Evolutionary conservation across 2,797 vertebrate genomes (phyloP).

Genomic region (Poecilia wingei): DNA sequence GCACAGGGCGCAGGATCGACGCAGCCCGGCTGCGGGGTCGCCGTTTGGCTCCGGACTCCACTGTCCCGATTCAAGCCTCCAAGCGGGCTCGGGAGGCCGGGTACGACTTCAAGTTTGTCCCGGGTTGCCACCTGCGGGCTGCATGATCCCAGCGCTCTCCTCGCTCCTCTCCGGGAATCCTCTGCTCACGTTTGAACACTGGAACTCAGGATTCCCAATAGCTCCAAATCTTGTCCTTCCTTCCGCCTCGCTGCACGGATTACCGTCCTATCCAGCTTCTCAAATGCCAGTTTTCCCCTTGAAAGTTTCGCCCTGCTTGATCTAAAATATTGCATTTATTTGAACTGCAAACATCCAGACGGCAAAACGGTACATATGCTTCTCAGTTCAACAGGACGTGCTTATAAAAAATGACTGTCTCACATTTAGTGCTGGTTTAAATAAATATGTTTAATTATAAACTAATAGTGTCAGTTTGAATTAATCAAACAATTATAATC

Average conservation of each 20-base stretch:
- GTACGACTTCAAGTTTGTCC: conserved; percentile 15
- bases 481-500: background rate
- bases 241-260: conserved; percentile 50
- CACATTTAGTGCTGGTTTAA: background rate
- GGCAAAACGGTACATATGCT: background rate
- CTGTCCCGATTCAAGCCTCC: conserved; percentile 44
- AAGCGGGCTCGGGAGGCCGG: conserved; percentile 26
- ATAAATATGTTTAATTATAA: conserved; percentile 5
- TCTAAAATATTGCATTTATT: conserved; percentile 16
- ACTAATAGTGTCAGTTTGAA: background rate
- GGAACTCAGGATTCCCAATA: conserved; percentile 43
- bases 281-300: conserved; percentile 38
- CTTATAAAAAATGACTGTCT: background rate
- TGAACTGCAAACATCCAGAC: background rate
- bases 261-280: conserved; percentile 25
- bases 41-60: conserved; percentile 45
- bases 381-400: background rate
- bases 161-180: conserved; percentile 70
- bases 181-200: conserved; percentile 50
- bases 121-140: conserved; percentile 50
- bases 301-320: conserved; percentile 34
- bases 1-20: conserved; percentile 43
- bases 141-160: conserved; percentile 72
- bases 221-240: conserved; percentile 43
- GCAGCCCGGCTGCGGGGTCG: conserved; percentile 32